Evolutionary conservation across 2,113 vertebrate species (phyloP).

Genomic region (Theristicus caerulescens): DNA sequence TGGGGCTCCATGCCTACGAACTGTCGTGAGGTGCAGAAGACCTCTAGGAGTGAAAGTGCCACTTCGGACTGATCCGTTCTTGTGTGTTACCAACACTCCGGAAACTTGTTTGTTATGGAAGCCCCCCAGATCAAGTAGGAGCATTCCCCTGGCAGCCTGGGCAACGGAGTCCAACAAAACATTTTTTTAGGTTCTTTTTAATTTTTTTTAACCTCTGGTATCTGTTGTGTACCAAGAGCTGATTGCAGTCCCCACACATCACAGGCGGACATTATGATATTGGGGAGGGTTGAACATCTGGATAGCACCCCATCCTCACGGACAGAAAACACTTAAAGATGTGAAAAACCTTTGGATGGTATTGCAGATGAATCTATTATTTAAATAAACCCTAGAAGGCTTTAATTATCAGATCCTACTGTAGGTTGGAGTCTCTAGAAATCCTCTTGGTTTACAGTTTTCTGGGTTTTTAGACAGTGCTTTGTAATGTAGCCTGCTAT

Average conservation of each 20-base stretch:
- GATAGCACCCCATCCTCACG: constrained; percentile 39
- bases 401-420: constrained; percentile 39
- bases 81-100: constrained; percentile 14
- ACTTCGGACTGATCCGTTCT: constrained; percentile 48
- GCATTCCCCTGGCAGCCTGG: constrained; percentile 80
- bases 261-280: constrained; percentile 40
- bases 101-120: constrained; percentile 62
- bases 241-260: constrained; percentile 67
- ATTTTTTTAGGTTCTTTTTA: constrained; percentile 85
- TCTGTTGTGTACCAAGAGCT: constrained; percentile 77
- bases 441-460: constrained; percentile 10
- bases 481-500: constrained; percentile 29
- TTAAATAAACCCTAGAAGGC: constrained; percentile 49
- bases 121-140: constrained; percentile 76
- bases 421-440: constrained; percentile 27
- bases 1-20: constrained; percentile 72
- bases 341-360: constrained; percentile 47
- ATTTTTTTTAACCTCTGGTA: constrained; percentile 79
- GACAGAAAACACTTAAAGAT: constrained; percentile 53
- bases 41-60: constrained; percentile 47
- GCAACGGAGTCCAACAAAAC: constrained; percentile 83
- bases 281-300: constrained; percentile 41
- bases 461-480: background rate
- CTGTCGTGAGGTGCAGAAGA: constrained; percentile 67
- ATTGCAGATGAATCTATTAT: constrained; percentile 38